Percentiles rank a stretch among this genome's conserved stretches.
phyloP scores from a whole-genome alignment of 2,888 invertebrate genomes.

The Clepsis dumicolana region DNA sequence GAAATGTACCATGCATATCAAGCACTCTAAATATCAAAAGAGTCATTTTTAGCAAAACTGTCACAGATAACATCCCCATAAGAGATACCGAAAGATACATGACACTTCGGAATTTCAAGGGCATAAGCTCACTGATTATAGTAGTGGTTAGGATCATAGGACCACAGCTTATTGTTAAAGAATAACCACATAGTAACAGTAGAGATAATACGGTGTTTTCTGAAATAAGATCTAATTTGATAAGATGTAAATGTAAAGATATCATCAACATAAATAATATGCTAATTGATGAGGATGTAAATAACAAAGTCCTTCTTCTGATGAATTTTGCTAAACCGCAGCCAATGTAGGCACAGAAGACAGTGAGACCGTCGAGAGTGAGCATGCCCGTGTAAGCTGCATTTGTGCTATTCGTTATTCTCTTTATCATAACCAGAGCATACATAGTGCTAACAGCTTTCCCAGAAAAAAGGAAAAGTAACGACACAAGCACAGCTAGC shows the following conservation, averaged over 20 bases:
- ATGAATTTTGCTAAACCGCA: conserved; percentile 3
- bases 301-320: conserved; percentile 1
- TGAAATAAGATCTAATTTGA: not conserved
- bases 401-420: not conserved
- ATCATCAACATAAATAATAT: not conserved
- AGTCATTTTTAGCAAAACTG: not conserved
- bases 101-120: not conserved
- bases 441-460: not conserved
- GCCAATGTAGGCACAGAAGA: not conserved
- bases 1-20: conserved; percentile 1
- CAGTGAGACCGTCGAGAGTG: not conserved
- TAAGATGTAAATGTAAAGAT: not conserved
- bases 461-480: not conserved
- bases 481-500: not conserved
- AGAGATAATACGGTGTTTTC: not conserved
- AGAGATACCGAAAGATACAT: not conserved
- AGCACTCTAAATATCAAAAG: conserved; percentile 1
- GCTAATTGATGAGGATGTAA: not conserved
- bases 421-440: not conserved
- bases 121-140: not conserved
- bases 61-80: not conserved
- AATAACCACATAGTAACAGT: not conserved
- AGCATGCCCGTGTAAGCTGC: conserved; percentile 1
- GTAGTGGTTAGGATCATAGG: not conserved
- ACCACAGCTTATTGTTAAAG: not conserved